Conservation (phyloP, 2,113 vertebrate species). For the Illadopsis cleaveri region DNA sequence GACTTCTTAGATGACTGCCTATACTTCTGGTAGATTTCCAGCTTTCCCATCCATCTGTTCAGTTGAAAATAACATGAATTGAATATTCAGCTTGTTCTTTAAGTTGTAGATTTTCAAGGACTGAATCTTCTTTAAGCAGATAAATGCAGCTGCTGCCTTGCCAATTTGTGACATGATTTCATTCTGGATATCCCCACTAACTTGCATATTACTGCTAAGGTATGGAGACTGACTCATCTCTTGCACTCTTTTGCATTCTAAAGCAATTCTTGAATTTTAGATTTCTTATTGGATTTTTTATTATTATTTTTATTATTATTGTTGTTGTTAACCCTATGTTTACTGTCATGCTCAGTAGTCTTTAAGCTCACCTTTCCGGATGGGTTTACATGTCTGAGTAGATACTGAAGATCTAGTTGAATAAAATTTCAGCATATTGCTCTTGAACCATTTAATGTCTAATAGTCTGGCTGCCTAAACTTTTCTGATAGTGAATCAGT, state of each 20-base stretch:
- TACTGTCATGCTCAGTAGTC: not conserved
- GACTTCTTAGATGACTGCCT: not conserved
- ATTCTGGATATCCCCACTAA: not conserved
- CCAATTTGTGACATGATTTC: conserved; percentile 19
- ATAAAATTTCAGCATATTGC: not conserved
- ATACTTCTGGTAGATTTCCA: conserved; percentile 31
- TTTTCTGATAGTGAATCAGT: not conserved
- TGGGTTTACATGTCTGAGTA: not conserved
- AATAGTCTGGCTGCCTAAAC: not conserved
- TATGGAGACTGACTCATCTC: not conserved
- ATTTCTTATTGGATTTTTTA: not conserved
- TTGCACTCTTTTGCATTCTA: not conserved
- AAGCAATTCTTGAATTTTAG: not conserved
- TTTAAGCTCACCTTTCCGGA: not conserved
- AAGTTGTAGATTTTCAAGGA: not conserved
- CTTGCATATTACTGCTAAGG: not conserved
- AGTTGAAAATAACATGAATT: conserved; percentile 43
- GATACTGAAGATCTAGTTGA: not conserved
- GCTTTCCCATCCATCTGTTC: conserved; percentile 42
- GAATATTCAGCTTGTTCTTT: conserved; percentile 53
- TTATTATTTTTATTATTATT: too few species aligned
- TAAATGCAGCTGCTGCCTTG: not conserved
- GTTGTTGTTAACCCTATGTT: not conserved
- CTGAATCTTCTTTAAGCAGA: conserved; percentile 8
- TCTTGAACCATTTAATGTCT: not conserved